These are phyloP conservation scores for Mallotus villosus DNA, from an alignment of 2,797 vertebrate species.

Conservation along the genomic window DNA sequence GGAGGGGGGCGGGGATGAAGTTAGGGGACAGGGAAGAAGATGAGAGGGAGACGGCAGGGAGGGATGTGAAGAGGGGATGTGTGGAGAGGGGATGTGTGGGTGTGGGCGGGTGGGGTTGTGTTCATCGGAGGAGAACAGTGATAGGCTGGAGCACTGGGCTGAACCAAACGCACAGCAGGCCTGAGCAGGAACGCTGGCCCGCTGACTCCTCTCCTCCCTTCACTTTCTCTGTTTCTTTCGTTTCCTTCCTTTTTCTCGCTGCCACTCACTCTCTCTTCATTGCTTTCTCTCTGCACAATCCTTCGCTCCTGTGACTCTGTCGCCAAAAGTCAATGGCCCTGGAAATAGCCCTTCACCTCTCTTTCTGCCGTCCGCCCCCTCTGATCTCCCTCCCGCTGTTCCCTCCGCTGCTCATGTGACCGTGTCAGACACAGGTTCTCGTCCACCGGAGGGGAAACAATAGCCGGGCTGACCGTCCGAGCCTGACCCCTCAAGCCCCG, in stretches of 20 bases:
- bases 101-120: not conserved
- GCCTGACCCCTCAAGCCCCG: conserved; percentile 53
- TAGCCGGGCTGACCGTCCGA: conserved; percentile 48
- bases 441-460: conserved; percentile 54
- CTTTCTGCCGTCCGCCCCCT: conserved; percentile 26
- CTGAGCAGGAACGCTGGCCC: not conserved
- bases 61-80: not conserved
- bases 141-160: conserved; percentile 36
- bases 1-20: not conserved
- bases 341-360: conserved; percentile 41
- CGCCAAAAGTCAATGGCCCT: conserved; percentile 29
- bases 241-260: not conserved
- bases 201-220: not conserved
- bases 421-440: too few relatives aligned
- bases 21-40: not conserved
- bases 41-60: conserved; percentile 8
- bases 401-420: not conserved
- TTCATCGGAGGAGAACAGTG: conserved; percentile 5
- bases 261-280: conserved; percentile 4
- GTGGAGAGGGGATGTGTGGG: not conserved
- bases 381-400: conserved; percentile 30
- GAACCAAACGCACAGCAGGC: conserved; percentile 13
- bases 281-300: not conserved
- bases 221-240: not conserved
- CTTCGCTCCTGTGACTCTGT: conserved; percentile 14